These are phyloP conservation scores for Labeo catla DNA, from an alignment of 2,113 vertebrate genomes.

Conservation along the genomic window DNA sequence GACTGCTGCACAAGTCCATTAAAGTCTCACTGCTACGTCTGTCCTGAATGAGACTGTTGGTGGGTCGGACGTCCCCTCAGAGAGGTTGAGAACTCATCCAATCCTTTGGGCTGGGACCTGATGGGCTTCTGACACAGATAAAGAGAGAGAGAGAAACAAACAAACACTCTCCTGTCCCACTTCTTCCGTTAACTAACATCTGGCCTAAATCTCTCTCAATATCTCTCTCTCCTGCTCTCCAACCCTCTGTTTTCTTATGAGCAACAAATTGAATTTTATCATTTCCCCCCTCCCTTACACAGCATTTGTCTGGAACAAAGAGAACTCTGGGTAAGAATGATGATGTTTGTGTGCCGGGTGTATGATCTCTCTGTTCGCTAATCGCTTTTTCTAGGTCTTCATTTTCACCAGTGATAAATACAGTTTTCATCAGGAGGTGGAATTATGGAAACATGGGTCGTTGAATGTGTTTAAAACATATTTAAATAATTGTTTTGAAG, in stretches of 20 bases:
- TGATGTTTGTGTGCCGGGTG: not conserved
- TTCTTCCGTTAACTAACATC: slow-evolving; percentile 35
- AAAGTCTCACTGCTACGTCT: not conserved
- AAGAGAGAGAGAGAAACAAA: not conserved
- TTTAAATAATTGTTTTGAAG: not conserved
- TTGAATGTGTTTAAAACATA: not conserved
- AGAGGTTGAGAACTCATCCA: not conserved
- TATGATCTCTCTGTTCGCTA: slow-evolving; percentile 18
- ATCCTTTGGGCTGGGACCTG: not conserved
- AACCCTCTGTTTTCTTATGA: slow-evolving; percentile 16
- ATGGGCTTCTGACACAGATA: slow-evolving; percentile 17
- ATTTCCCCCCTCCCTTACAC: not conserved
- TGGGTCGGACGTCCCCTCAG: not conserved
- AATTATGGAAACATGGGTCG: not conserved
- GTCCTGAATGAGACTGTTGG: not conserved
- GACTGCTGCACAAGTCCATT: not conserved
- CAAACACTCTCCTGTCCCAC: slow-evolving; percentile 27
- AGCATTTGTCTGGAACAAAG: slow-evolving; percentile 9
- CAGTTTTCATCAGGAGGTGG: not conserved
- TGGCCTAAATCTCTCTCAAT: slow-evolving; percentile 49
- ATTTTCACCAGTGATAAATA: slow-evolving; percentile 24
- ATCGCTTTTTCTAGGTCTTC: slow-evolving; percentile 46
- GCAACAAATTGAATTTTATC: slow-evolving; percentile 35
- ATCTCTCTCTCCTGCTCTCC: not conserved
- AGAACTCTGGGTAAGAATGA: slow-evolving; percentile 10